Base-by-base conservation (phyloP, 1,140 invertebrate species). In the Neodiprion lecontei region DNA sequence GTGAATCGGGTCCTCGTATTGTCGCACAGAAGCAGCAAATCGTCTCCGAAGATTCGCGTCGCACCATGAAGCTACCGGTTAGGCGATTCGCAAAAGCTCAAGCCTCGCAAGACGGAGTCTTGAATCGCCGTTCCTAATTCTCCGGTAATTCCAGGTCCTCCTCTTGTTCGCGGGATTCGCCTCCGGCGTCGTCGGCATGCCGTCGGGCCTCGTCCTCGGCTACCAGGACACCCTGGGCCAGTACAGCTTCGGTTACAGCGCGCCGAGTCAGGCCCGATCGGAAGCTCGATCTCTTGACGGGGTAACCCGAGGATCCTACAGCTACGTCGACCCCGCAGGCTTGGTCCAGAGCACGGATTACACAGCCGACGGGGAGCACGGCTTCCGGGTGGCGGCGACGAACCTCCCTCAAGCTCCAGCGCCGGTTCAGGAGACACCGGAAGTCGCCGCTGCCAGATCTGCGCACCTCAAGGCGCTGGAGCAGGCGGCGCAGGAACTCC, bases 381-480 rank as follows among this genome's bases (percentile, higher is more conserved):
- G 91, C 8, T 91, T 91, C 82, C 84, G 87, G 8, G 88, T 91
- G 5, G 82, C 86, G 4, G 89, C 90, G 9, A 90, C 90, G 48
- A 91, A 91, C 81, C 76, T 91, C n/a, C 89, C 90, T 0, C 78
- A 84, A 49, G 82, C 84, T 11, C 84, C 85, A n/a, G 77, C 76
- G 11, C 83, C 84, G 9, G 84, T 85, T 1, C 72, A 80, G 14
- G 84, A 88, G 5, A 87, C 83, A 7, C 84, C 86, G 48, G 87
- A 86, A 75, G 85, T 86, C 2, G 70, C 73, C 4, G 83, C 82
- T 0, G 86, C 85, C 1, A 78, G 81, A 8, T 79, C 79, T 1
- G 80, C 78, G 21, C 86, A 87, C 73, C 75, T 86, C 0, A 78
- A 81, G 14, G 81, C 82, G 7, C 23, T 82, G 1, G 81, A 79